These are phyloP conservation scores for Platynereis dumerilii DNA, from an alignment of 2,888 invertebrate genomes.

Conservation along the genomic window DNA sequence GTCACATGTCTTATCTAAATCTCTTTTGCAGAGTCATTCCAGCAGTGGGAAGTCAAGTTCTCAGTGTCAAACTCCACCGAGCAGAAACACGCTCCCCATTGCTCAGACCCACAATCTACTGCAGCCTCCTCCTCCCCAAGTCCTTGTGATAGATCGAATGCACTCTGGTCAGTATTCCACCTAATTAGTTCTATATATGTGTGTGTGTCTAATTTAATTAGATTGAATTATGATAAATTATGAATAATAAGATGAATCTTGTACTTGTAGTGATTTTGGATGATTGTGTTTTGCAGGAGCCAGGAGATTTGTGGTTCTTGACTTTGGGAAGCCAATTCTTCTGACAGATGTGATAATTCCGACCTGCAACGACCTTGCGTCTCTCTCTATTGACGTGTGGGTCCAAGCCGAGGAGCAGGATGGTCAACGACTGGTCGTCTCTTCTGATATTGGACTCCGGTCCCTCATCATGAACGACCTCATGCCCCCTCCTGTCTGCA, in stretches of 20 bases:
- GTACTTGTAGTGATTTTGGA: no score
- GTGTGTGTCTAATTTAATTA: no score
- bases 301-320: constrained; percentile 87
- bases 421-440: constrained; percentile 81
- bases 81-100: constrained; percentile 9
- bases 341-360: constrained; percentile 78
- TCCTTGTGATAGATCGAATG: constrained; percentile 87
- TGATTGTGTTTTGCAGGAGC: constrained; percentile 72
- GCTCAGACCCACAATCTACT: constrained; percentile 73
- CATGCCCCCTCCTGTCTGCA: constrained; percentile 87
- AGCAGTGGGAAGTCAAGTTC: not conserved
- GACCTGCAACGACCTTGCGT: constrained; percentile 69
- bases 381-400: constrained; percentile 90
- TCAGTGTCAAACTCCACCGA: constrained; percentile 9
- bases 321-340: constrained; percentile 85
- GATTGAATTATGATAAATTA: no score
- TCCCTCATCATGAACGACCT: constrained; percentile 86
- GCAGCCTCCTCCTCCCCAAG: constrained; percentile 78
- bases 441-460: constrained; percentile 85
- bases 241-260: no score
- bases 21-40: not conserved
- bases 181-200: no score
- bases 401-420: constrained; percentile 84
- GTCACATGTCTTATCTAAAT: no score
- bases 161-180: constrained; percentile 73